Percentiles rank a stretch among this genome's conserved stretches.
Evolutionary conservation across 2,797 vertebrate species (phyloP).

Genomic region (Anomalospiza imberbis): DNA sequence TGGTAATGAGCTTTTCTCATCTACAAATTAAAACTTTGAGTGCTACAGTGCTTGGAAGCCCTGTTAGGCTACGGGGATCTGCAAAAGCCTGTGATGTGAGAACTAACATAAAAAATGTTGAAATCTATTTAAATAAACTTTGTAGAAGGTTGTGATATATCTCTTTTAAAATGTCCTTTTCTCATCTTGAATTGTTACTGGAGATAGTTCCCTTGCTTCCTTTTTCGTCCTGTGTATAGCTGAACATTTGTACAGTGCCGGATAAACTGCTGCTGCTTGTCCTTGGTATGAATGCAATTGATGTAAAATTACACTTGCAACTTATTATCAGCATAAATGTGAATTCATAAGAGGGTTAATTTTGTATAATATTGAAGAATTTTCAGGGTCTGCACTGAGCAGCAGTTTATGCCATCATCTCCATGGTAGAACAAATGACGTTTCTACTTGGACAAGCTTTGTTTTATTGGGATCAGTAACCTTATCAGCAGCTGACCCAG

Average conservation of each 20-base stretch:
- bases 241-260: neutral
- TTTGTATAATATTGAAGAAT: slow-evolving; percentile 23
- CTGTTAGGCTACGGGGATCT: neutral
- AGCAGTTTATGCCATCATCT: slow-evolving; percentile 80
- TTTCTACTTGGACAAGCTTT: slow-evolving; percentile 88
- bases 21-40: neutral
- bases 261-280: neutral
- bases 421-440: slow-evolving; percentile 85
- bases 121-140: neutral
- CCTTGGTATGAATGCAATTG: neutral
- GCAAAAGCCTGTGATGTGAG: neutral
- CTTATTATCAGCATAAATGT: neutral
- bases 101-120: neutral
- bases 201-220: neutral
- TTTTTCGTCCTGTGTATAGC: neutral
- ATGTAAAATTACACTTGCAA: slow-evolving; percentile 44
- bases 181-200: neutral
- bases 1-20: neutral
- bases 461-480: slow-evolving; percentile 91
- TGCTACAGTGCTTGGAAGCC: neutral
- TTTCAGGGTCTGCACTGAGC: slow-evolving; percentile 53
- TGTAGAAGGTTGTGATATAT: neutral
- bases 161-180: neutral
- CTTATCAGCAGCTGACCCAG: slow-evolving; percentile 95
- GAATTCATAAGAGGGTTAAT: neutral